Evolutionary conservation across 2,797 vertebrate genomes (phyloP).

Genomic region (Typhlichthys eigenmanni): DNA sequence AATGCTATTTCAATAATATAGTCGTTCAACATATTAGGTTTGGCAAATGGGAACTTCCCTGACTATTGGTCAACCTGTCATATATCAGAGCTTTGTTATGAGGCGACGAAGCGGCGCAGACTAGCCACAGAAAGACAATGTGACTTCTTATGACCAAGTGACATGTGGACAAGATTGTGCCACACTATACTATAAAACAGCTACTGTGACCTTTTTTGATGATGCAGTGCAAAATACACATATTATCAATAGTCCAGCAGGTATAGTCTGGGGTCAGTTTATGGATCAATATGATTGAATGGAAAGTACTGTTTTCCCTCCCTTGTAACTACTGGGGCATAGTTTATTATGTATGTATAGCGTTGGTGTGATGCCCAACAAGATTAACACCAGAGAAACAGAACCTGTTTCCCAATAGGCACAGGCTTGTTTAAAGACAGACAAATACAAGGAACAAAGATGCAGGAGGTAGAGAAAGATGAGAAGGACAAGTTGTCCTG

Average conservation of each 20-base stretch:
- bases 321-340: constrained; percentile 45
- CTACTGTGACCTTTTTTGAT: constrained; percentile 5
- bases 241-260: constrained; percentile 9
- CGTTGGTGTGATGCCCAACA: neutral
- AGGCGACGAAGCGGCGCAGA: constrained; percentile 34
- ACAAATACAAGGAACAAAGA: neutral
- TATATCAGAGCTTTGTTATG: constrained; percentile 13
- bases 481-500: too few species aligned
- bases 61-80: constrained; percentile 23
- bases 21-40: constrained; percentile 23
- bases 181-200: constrained; percentile 10
- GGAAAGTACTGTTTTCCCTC: constrained; percentile 44
- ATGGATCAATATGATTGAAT: constrained; percentile 25
- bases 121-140: constrained; percentile 25
- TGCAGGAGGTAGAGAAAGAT: neutral
- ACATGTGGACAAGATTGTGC: constrained; percentile 23
- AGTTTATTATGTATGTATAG: constrained; percentile 46
- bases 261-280: constrained; percentile 18
- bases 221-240: constrained; percentile 21
- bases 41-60: constrained; percentile 9
- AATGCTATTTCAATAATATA: constrained; percentile 9
- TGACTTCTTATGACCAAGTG: constrained; percentile 15
- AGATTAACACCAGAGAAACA: too few species aligned
- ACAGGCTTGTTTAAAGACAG: too few species aligned
- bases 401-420: neutral